Percentiles rank a stretch among this genome's conserved stretches.
Evolutionary conservation across 2,888 invertebrate genomes (phyloP).

Genomic region (Agonopterix subpropinquella): DNA sequence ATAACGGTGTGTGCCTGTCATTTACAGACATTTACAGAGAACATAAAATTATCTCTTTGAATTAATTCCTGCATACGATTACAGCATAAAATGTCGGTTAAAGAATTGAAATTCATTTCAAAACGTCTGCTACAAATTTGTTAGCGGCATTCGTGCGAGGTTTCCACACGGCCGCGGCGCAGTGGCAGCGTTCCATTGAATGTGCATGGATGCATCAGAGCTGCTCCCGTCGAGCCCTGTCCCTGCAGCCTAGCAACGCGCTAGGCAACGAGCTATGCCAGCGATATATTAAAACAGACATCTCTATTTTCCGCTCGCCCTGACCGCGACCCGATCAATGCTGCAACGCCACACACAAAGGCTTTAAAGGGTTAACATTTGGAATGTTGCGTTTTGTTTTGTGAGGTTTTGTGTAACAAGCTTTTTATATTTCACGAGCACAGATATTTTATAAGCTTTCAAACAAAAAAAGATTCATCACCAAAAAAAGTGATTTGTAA

Average conservation of each 20-base stretch:
- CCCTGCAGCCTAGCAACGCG: not conserved
- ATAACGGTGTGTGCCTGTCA: not conserved
- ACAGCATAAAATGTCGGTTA: conserved; percentile 1
- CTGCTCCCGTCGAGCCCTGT: not conserved
- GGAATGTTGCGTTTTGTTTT: not conserved
- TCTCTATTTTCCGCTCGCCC: conserved; percentile 11
- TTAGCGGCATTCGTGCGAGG: conserved; percentile 10
- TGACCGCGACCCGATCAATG: conserved; percentile 11
- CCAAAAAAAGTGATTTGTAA: too few relatives aligned
- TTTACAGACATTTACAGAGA: not conserved
- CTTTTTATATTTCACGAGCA: too few relatives aligned
- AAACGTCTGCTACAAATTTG: conserved; percentile 7
- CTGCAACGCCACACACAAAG: conserved; percentile 6
- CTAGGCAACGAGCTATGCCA: not conserved
- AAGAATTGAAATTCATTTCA: conserved; percentile 8
- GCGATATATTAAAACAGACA: conserved; percentile 8
- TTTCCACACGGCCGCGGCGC: conserved; percentile 6
- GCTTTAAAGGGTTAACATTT: not conserved
- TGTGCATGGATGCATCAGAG: not conserved
- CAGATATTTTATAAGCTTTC: too few relatives aligned
- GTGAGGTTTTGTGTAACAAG: too few relatives aligned
- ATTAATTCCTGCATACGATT: not conserved
- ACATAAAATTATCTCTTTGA: not conserved
- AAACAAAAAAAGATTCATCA: too few relatives aligned
- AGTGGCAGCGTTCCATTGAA: not conserved